Conservation (phyloP, 2,888 invertebrate species). For the Leucophora obtusa region DNA sequence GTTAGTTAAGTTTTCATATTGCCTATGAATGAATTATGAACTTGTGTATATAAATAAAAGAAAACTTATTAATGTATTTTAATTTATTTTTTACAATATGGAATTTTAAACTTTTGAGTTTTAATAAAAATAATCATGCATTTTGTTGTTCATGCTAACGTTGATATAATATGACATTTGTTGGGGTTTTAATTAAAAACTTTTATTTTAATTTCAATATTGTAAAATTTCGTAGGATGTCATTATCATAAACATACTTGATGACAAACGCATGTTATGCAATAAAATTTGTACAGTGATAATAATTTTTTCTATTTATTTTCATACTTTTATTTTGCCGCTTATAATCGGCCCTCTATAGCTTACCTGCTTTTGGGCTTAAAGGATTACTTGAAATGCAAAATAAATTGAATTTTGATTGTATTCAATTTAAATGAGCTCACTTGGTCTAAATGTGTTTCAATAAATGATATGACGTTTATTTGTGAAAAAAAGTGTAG, state of each 20-base stretch:
- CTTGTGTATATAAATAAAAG: conserved; percentile 28
- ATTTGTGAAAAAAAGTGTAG: conserved; percentile 4
- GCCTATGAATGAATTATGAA: conserved; percentile 28
- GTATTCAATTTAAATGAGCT: not conserved
- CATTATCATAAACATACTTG: not conserved
- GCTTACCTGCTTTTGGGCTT: conserved; percentile 15
- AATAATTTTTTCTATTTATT: not conserved
- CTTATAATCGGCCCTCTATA: not conserved
- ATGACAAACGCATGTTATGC: not conserved
- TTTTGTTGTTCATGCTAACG: conserved; percentile 21
- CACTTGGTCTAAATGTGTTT: conserved; percentile 35
- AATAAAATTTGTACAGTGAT: not conserved
- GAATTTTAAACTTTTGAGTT: not conserved
- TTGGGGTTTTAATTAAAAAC: conserved; percentile 47
- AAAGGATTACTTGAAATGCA: conserved; percentile 56
- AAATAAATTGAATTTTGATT: conserved; percentile 59
- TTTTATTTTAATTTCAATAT: conserved; percentile 37
- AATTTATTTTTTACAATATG: not conserved
- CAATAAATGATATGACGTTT: conserved; percentile 2
- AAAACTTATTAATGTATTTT: conserved; percentile 45
- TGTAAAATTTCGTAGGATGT: conserved; percentile 31
- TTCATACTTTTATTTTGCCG: not conserved
- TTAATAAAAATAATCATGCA: conserved; percentile 1
- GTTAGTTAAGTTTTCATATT: not conserved
- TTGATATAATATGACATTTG: conserved; percentile 40